phyloP scores from a whole-genome alignment of 2,797 vertebrate genomes.

The Parauchenoglanis punctatus region DNA sequence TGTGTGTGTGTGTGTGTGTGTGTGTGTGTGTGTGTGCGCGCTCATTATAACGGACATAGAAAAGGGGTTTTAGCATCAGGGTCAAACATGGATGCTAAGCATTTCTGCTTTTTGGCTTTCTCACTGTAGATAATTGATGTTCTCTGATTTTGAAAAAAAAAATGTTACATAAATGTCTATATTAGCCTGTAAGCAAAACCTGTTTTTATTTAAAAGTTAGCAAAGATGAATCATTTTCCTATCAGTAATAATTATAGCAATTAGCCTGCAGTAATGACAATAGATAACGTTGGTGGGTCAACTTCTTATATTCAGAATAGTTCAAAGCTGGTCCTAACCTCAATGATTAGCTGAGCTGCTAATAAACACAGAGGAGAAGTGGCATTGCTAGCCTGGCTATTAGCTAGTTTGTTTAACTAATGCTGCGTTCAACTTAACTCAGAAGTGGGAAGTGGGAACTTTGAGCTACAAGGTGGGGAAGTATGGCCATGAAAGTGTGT shows the following conservation, averaged over 20 bases:
- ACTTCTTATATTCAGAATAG: background rate
- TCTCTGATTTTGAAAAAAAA: background rate
- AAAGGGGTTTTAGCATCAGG: slow-evolving; percentile 24
- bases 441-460: background rate
- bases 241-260: background rate
- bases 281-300: background rate
- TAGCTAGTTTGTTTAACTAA: background rate
- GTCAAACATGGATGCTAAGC: slow-evolving; percentile 13
- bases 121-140: slow-evolving; percentile 4
- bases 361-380: background rate
- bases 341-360: background rate
- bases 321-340: background rate
- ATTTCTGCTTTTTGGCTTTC: background rate
- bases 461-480: background rate
- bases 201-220: background rate
- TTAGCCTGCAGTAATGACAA: background rate
- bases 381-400: background rate
- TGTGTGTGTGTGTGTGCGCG: slow-evolving; percentile 32
- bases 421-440: background rate
- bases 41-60: slow-evolving; percentile 1
- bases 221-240: background rate
- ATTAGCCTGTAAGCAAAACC: slow-evolving; percentile 4
- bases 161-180: slow-evolving; percentile 13
- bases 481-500: background rate
- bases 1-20: slow-evolving; percentile 36